Conservation (phyloP, 2,888 invertebrate species). For the Strigamia crassipes region DNA sequence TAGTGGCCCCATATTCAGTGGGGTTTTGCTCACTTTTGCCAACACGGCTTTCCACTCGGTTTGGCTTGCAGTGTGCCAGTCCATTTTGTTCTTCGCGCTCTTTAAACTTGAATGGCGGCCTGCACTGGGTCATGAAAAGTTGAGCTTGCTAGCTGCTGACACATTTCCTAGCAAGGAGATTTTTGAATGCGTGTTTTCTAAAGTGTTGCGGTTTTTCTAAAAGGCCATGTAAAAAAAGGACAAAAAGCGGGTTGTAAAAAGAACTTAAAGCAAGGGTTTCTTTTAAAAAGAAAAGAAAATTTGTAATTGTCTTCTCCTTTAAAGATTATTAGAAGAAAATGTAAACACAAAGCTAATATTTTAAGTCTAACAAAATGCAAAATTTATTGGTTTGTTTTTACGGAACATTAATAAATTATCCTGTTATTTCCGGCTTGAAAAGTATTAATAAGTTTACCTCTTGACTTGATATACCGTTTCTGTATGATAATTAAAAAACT, state of each 20-base stretch:
- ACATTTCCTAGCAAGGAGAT: conserved; percentile 15
- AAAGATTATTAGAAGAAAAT: no score
- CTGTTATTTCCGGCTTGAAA: no score
- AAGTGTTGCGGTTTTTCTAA: background rate
- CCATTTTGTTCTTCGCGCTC: conserved; percentile 42
- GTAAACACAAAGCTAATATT: no score
- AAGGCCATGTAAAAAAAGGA: conserved; percentile 35
- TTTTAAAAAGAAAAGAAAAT: no score
- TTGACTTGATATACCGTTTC: no score
- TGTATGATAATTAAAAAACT: no score
- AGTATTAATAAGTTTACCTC: no score
- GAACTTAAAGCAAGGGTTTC: no score
- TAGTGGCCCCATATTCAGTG: conserved; percentile 33
- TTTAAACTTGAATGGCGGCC: conserved; percentile 40
- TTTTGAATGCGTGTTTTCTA: conserved; percentile 24
- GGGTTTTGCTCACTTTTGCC: conserved; percentile 38
- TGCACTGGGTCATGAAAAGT: conserved; percentile 38
- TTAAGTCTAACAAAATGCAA: no score
- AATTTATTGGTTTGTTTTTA: no score
- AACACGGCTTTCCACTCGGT: conserved; percentile 38
- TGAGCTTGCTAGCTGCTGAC: conserved; percentile 30
- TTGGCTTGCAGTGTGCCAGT: conserved; percentile 27
- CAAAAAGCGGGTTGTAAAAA: background rate
- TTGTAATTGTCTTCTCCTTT: no score
- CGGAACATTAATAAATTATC: no score